A percentile compares a stretch with the other conserved stretches of the same genome.
phyloP scores from a whole-genome alignment of 2,888 invertebrate species.

The Stenoptilia bipunctidactyla region DNA sequence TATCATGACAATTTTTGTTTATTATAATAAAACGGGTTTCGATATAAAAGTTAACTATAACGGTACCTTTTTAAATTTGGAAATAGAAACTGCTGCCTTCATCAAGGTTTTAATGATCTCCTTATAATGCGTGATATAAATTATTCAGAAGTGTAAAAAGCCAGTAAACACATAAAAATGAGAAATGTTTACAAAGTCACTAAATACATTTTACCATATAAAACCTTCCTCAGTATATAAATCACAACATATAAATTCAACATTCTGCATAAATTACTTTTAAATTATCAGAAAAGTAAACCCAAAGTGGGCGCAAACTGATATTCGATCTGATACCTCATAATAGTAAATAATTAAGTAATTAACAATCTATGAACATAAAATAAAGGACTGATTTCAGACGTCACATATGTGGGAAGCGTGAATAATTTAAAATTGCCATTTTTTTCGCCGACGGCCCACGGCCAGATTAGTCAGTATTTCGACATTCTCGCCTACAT shows the following conservation, averaged over 20 bases:
- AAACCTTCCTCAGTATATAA: conserved; percentile 4
- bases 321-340: conserved; percentile 18
- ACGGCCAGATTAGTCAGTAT: conserved; percentile 65
- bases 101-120: conserved; percentile 4
- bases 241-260: conserved; percentile 16
- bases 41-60: neutral
- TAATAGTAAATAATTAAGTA: conserved; percentile 53
- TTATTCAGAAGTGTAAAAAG: conserved; percentile 29
- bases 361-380: conserved; percentile 55
- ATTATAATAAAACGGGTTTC: neutral
- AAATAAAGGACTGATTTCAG: conserved; percentile 47
- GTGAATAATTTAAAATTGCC: conserved; percentile 68
- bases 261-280: conserved; percentile 5
- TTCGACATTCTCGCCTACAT: conserved; percentile 63
- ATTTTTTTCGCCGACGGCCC: conserved; percentile 61
- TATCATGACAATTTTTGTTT: neutral
- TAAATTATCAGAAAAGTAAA: conserved; percentile 6
- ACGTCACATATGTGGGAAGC: conserved; percentile 49
- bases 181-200: conserved; percentile 24
- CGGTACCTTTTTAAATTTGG: neutral
- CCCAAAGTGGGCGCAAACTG: conserved; percentile 33
- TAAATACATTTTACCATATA: conserved; percentile 30
- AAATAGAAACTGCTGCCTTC: too few relatives aligned
- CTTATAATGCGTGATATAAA: conserved; percentile 21
- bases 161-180: conserved; percentile 22